These are phyloP conservation scores for Hemiprocne comata DNA, from an alignment of 2,113 vertebrate species.

Conservation along the genomic window DNA sequence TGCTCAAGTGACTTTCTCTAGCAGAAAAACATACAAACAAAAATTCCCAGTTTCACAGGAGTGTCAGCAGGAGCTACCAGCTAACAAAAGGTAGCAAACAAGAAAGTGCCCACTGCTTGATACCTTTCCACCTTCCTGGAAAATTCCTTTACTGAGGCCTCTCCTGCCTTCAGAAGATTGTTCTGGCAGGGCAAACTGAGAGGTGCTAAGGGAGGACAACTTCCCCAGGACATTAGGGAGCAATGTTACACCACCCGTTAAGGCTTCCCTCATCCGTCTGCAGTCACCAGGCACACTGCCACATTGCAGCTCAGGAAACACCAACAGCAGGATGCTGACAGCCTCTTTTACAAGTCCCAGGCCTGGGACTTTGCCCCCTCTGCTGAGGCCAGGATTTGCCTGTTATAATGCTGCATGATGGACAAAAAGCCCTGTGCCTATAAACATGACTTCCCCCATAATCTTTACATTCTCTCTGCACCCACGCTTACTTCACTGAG, in stretches of 20 bases:
- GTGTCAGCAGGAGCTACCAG: background rate
- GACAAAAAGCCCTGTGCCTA: background rate
- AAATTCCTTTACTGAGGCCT: background rate
- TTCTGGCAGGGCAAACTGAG: background rate
- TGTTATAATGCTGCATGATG: background rate
- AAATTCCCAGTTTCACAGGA: background rate
- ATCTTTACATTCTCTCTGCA: background rate
- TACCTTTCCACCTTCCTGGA: background rate
- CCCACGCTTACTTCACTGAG: background rate
- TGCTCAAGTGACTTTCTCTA: background rate
- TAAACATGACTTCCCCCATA: background rate
- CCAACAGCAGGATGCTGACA: background rate
- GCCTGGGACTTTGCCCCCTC: background rate
- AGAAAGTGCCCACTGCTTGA: background rate
- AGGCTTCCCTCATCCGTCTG: background rate
- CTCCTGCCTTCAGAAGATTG: background rate
- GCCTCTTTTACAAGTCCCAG: background rate
- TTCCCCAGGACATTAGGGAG: background rate
- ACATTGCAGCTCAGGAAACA: accelerated
- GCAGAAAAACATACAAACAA: background rate
- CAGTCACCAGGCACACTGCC: accelerated
- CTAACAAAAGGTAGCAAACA: background rate
- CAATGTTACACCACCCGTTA: accelerated
- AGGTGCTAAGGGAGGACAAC: accelerated
- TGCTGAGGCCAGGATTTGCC: background rate